Conservation (phyloP, 92 coral and sea anemone genomes). For the Epizoanthus fatuus region DNA sequence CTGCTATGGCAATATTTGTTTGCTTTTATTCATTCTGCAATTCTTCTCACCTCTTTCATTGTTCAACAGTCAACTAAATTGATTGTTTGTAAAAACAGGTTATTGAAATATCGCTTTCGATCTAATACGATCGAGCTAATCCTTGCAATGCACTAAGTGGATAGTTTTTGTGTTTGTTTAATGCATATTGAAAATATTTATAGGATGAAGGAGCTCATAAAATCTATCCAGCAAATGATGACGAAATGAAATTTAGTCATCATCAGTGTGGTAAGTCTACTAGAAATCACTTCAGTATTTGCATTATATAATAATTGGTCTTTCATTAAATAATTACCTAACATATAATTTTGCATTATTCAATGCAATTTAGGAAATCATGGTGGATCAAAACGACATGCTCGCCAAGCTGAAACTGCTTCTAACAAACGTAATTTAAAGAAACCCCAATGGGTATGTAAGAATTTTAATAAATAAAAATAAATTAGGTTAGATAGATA, state of each 20-base stretch:
- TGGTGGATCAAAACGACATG: background rate
- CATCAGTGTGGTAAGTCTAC: slow-evolving; percentile 54
- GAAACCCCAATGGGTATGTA: background rate
- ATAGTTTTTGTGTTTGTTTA: background rate
- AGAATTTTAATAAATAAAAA: background rate
- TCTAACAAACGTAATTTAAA: background rate
- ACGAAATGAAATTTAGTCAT: background rate
- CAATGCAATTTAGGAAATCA: background rate
- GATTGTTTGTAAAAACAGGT: too few relatives aligned
- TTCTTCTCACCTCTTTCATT: too few relatives aligned
- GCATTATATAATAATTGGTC: background rate
- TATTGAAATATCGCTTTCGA: too few relatives aligned
- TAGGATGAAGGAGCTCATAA: slow-evolving; percentile 69
- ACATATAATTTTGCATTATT: background rate
- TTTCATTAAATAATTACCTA: background rate
- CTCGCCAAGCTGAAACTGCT: background rate
- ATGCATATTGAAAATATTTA: background rate
- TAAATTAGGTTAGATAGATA: background rate
- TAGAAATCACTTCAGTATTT: background rate
- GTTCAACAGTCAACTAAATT: too few relatives aligned
- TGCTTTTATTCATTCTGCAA: too few relatives aligned
- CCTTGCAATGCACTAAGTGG: background rate
- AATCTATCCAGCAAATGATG: slow-evolving; percentile 43
- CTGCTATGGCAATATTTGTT: too few relatives aligned
- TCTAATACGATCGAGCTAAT: background rate